phyloP scores from a whole-genome alignment of 2,888 invertebrate genomes.

The Dorcus hopei region DNA sequence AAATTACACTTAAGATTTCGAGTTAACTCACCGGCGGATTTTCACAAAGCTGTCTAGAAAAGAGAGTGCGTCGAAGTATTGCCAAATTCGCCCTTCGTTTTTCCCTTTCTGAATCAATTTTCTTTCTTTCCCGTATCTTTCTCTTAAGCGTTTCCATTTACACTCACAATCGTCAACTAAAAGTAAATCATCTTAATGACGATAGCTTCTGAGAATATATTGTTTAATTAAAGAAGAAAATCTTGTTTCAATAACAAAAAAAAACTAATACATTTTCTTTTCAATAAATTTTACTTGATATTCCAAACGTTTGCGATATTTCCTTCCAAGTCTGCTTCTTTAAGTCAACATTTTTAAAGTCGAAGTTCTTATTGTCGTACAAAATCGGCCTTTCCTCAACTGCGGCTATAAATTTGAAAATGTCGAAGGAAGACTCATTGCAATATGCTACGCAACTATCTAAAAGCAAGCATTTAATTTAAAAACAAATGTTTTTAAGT shows the following conservation, averaged over 20 bases:
- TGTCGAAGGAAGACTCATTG: too few relatives aligned
- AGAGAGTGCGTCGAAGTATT: not conserved
- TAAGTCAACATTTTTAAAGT: constrained; percentile 42
- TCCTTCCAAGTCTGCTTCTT: constrained; percentile 46
- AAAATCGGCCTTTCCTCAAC: not conserved
- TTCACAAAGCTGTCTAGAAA: not conserved
- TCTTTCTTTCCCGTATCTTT: constrained; percentile 47
- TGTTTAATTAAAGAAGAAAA: not conserved
- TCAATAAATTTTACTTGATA: constrained; percentile 21
- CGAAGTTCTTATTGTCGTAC: constrained; percentile 27
- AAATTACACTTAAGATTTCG: too few relatives aligned
- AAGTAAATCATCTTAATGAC: constrained; percentile 6
- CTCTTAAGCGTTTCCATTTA: constrained; percentile 46
- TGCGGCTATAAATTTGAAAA: not conserved
- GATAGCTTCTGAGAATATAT: not conserved
- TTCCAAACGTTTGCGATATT: constrained; percentile 33
- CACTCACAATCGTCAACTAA: constrained; percentile 24
- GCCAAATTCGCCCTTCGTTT: not conserved
- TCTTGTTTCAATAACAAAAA: not conserved
- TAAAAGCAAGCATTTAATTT: too few relatives aligned
- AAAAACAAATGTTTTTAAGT: too few relatives aligned
- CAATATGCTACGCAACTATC: too few relatives aligned
- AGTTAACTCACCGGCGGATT: not conserved
- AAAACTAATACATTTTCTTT: not conserved
- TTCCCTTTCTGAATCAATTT: constrained; percentile 22